Conservation (phyloP, 2,797 vertebrate species). For the Sebastes trivittatus region DNA sequence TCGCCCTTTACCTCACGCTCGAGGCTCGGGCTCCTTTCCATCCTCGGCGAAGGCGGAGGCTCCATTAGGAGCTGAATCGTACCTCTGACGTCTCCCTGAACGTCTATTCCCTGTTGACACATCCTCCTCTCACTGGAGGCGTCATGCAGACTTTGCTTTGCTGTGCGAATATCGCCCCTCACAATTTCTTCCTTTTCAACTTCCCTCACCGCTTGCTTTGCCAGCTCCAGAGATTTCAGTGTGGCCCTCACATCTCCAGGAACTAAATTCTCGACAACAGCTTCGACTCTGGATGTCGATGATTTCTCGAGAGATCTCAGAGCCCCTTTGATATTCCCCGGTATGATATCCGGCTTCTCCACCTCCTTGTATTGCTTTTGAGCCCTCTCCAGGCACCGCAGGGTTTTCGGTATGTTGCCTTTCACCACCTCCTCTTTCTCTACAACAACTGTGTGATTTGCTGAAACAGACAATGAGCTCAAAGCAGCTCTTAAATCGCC, state of each 20-base stretch:
- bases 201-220: slow-evolving; percentile 79
- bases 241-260: slow-evolving; percentile 87
- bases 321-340: slow-evolving; percentile 86
- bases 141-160: slow-evolving; percentile 78
- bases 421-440: slow-evolving; percentile 90
- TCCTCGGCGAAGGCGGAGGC: slow-evolving; percentile 73
- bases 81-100: slow-evolving; percentile 82
- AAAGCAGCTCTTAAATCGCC: slow-evolving; percentile 88
- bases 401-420: slow-evolving; percentile 84
- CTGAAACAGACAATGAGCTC: slow-evolving; percentile 85
- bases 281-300: slow-evolving; percentile 80
- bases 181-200: slow-evolving; percentile 83
- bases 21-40: slow-evolving; percentile 72
- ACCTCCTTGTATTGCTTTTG: slow-evolving; percentile 79
- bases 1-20: slow-evolving; percentile 75
- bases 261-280: slow-evolving; percentile 85
- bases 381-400: slow-evolving; percentile 86
- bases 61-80: slow-evolving; percentile 84
- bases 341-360: slow-evolving; percentile 85
- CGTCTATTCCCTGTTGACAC: slow-evolving; percentile 76
- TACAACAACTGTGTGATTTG: slow-evolving; percentile 82
- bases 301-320: slow-evolving; percentile 89
- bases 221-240: slow-evolving; percentile 86
- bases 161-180: slow-evolving; percentile 78
- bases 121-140: slow-evolving; percentile 79